These are phyloP conservation scores for Sphecodes monilicornis DNA, from an alignment of 2,888 invertebrate genomes.

Conservation along the genomic window DNA sequence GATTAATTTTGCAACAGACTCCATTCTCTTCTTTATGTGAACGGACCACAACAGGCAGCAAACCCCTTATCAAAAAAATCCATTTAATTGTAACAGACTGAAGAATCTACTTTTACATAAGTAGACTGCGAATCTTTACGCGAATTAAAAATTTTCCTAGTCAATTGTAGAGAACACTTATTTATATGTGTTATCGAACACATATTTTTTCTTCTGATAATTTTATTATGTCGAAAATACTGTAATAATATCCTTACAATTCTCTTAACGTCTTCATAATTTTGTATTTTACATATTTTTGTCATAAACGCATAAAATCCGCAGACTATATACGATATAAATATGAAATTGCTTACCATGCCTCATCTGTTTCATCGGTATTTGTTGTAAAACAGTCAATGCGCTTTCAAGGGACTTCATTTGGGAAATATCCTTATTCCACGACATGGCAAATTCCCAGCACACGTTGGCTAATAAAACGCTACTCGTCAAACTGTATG, in stretches of 20 bases:
- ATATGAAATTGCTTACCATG: constrained; percentile 85
- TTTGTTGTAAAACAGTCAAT: constrained; percentile 88
- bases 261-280: too few species aligned
- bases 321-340: background rate
- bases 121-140: background rate
- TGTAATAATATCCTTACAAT: too few species aligned
- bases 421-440: constrained; percentile 92
- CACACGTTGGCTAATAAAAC: constrained; percentile 93
- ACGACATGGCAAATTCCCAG: constrained; percentile 95
- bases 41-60: constrained; percentile 95
- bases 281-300: background rate
- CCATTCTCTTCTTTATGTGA: constrained; percentile 92
- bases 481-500: constrained; percentile 92
- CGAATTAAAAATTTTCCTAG: background rate
- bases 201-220: too few species aligned
- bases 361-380: constrained; percentile 88
- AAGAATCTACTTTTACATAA: background rate
- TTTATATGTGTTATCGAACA: too few species aligned
- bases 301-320: background rate
- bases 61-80: constrained; percentile 86
- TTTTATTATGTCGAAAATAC: too few species aligned
- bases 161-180: too few species aligned
- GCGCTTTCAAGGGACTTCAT: constrained; percentile 90
- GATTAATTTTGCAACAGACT: constrained; percentile 90
- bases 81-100: background rate